A percentile compares a stretch with the other conserved stretches of the same genome.
Evolutionary conservation across 2,113 vertebrate species (phyloP).

Genomic region (Nothobranchius kuhntae): DNA sequence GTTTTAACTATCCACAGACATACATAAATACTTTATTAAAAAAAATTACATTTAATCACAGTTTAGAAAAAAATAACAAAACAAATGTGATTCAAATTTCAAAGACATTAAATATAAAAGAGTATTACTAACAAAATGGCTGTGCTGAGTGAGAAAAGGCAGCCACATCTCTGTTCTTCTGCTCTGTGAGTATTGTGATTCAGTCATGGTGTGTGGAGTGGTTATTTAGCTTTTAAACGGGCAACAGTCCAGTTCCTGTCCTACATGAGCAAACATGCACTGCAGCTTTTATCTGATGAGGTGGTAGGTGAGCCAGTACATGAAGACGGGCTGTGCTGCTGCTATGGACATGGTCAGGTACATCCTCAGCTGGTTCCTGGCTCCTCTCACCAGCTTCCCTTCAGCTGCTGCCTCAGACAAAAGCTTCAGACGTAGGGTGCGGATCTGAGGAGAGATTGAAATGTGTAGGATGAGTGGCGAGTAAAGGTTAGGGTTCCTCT

Average conservation of each 20-base stretch:
- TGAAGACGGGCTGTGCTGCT: conserved; percentile 87
- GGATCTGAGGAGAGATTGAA: conserved; percentile 76
- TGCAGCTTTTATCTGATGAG: conserved; percentile 82
- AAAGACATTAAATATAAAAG: conserved; percentile 50
- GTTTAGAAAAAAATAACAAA: conserved; percentile 48
- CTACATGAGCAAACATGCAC: not conserved
- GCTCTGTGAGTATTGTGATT: conserved; percentile 13
- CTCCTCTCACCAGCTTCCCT: conserved; percentile 82
- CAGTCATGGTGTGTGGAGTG: not conserved
- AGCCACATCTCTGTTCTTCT: conserved; percentile 23
- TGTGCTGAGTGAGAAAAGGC: conserved; percentile 47
- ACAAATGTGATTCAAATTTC: conserved; percentile 40
- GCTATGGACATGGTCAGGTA: conserved; percentile 92
- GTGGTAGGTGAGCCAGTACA: conserved; percentile 96
- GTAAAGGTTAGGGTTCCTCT: no score
- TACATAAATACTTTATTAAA: conserved; percentile 59
- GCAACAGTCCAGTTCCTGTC: conserved; percentile 26
- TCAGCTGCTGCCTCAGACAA: conserved; percentile 86
- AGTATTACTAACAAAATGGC: conserved; percentile 38
- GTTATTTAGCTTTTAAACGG: not conserved
- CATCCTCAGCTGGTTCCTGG: conserved; percentile 91
- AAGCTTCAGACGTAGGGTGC: conserved; percentile 88
- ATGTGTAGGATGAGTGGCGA: no score
- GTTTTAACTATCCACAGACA: conserved; percentile 31
- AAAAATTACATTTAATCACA: conserved; percentile 54